Evolutionary conservation across 2,797 vertebrate genomes (phyloP).

Genomic region (Pseudochirops corinnae): DNA sequence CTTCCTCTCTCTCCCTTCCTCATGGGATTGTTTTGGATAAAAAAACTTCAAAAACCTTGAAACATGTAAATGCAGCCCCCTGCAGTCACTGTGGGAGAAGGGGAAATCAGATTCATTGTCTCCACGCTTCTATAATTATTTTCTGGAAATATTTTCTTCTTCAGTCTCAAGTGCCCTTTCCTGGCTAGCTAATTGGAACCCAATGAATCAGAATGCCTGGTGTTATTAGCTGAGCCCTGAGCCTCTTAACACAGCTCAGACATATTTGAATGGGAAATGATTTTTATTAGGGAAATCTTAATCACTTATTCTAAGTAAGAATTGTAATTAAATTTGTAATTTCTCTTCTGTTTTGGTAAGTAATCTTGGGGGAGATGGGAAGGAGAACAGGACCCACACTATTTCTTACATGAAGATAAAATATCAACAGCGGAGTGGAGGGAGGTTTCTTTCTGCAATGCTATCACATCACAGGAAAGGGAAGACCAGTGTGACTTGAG

Average conservation of each 20-base stretch:
- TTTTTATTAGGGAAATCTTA: conserved; percentile 24
- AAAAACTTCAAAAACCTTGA: background rate
- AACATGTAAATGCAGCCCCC: background rate
- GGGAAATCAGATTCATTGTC: background rate
- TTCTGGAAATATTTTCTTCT: background rate
- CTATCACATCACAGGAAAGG: background rate
- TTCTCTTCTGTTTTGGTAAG: background rate
- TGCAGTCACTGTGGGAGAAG: background rate
- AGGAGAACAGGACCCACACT: background rate
- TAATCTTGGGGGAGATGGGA: background rate
- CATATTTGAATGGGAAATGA: background rate
- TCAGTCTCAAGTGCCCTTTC: background rate
- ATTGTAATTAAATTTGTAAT: background rate
- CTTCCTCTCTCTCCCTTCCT: background rate
- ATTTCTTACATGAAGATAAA: background rate
- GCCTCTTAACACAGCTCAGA: background rate
- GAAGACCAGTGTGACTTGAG: background rate
- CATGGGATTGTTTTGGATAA: background rate
- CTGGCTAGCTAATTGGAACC: background rate
- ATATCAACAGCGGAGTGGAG: background rate
- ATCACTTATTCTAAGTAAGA: conserved; percentile 10
- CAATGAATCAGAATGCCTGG: background rate
- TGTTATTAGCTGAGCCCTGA: background rate
- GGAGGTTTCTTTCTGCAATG: background rate
- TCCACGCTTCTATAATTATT: background rate